Base-by-base conservation (phyloP, 1,140 invertebrate species). In the Triops longicaudatus region DNA sequence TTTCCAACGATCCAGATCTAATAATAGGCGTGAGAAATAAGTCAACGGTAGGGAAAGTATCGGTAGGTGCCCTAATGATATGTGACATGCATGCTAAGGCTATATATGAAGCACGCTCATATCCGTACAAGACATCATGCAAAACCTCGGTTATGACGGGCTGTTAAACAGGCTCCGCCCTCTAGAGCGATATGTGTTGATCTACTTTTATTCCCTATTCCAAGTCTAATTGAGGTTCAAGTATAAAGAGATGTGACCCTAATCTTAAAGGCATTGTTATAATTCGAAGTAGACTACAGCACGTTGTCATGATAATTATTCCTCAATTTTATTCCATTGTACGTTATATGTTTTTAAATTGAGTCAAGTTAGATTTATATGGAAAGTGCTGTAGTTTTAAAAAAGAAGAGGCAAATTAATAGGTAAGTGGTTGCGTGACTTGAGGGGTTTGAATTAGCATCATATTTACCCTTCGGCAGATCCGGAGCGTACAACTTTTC, bases 1-100 rank as follows among this genome's bases (percentile, higher is more conserved):
- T 27, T 74, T 63, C 50, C 50, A 63, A 17, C 10, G 50, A 63
- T 63, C 50, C 50, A n/a, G 50, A 63, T 63, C 50, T 63, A 63
- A 63, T 37, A 37, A 37, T 37, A 63, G 14, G 14, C 50, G n/a
- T 63, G 50, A 22, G 50, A 63, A n/a, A 63, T 63, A 22, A 63
- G 50, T 63, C 14, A 63, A 9, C 50, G 5, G 14, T 5, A 6
- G 10, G 50, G 50, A 22, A 17, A 6, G 22, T 5, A 63, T 37
- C 31, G 31, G 31, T 37, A 37, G 7, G 17, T 6, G 50, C 11
- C n/a, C 17, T 63, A 63, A 63, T 63, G 50, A 63, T 63, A 2
- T 22, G 17, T 10, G 1, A 22, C n/a, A 63, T 10, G 50, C 50
- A 9, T 63, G 50, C 50, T 12, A 63, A 63, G 50, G 22, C 43